Conservation (phyloP, 2,113 vertebrate species). For the Strigops habroptila region DNA sequence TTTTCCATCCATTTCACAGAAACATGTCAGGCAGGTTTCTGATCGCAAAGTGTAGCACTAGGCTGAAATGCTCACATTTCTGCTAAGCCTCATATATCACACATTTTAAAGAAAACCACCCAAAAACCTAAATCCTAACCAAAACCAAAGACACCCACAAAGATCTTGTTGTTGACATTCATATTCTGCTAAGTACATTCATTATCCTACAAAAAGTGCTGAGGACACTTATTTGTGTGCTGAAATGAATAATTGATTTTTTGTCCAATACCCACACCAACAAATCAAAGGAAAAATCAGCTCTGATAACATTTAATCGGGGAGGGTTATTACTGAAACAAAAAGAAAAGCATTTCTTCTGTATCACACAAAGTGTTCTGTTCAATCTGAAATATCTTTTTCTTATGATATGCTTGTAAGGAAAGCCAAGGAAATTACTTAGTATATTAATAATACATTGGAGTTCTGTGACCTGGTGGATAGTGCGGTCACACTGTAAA, state of each 20-base stretch:
- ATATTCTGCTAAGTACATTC: not conserved
- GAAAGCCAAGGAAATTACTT: not conserved
- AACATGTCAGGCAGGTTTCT: not conserved
- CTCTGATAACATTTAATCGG: not conserved
- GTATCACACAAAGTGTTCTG: not conserved
- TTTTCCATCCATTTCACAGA: not conserved
- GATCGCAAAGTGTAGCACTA: not conserved
- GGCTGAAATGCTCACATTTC: not conserved
- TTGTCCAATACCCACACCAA: not conserved
- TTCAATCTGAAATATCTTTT: not conserved
- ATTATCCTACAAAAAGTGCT: not conserved
- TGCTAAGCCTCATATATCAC: not conserved
- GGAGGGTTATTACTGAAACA: not conserved
- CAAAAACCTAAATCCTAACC: not conserved
- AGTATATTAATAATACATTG: not conserved
- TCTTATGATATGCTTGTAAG: not conserved
- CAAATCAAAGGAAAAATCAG: not conserved
- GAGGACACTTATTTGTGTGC: not conserved
- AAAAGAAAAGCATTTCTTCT: not conserved
- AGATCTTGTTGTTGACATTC: not conserved
- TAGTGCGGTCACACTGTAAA: not conserved
- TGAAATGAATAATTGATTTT: not conserved
- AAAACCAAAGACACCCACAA: not conserved
- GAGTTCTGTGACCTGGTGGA: not conserved
- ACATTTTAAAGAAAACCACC: rapidly evolving